Evolutionary conservation across 2,888 invertebrate genomes (phyloP), one percentile per base, ranked within the genome.

Genomic region (Neoascia interrupta): DNA sequence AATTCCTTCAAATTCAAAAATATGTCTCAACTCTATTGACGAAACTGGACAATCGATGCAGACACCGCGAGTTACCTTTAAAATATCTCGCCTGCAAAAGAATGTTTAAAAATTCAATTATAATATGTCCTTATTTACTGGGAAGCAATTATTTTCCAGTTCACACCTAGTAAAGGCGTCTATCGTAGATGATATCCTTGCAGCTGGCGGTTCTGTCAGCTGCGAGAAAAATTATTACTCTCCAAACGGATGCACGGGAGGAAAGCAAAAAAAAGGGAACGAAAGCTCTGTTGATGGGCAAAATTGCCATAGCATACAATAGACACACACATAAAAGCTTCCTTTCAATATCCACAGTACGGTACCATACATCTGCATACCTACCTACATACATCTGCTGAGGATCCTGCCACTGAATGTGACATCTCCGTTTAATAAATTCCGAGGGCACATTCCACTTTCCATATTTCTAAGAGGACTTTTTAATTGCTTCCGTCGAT

Each of bases 401-500:
- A 47, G 39, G 70, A 51, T 26, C 21, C 23, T 54, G 47, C 54
- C 61, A 47, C 54, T 72, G 70, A 49, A 31, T 18, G 45, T 63
- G 70, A 72, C 63, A 63, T 47, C 49, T 13, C 16, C 49, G 39
- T 63, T 54, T 23, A 72, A 63, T 63, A 72, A 63, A 63, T 72
- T 63, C 47, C 34, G 36, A 53, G 51, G 18, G 37, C 54, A 49
- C 45, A 61, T 53, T 53, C 26, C 60, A n/a, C n/a, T 60, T 66
- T 51, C 53, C 60, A 69, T 60, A 69, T 60, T 60, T 60, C 41
- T 53, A 60, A 69, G 47, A 26, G 51, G 43, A 60, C 28, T 58
- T 61, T 63, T 63, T 68, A 72, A 72, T 72, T 72, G 63, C 60
- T 53, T 72, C 54, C 47, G 54, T 72, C 54, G 54, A 72, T 56